Conservation (phyloP, 2,113 vertebrate genomes). For the Xiphophorus couchianus region DNA sequence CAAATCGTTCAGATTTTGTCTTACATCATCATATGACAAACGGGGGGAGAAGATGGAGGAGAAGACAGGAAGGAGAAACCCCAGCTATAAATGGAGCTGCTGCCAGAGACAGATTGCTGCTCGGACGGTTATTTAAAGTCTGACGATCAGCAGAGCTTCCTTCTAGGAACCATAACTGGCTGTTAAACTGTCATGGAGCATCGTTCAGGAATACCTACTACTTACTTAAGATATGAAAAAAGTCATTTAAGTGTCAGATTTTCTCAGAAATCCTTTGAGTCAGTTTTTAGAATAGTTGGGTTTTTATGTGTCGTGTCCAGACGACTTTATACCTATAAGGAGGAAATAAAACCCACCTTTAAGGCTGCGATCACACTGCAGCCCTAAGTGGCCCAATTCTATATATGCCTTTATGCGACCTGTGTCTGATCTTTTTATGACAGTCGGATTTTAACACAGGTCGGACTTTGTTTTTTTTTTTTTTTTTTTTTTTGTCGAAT, state of each 20-base stretch:
- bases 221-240: not conserved
- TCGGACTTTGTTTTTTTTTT: no score
- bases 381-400: no score
- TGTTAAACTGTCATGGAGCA: not conserved
- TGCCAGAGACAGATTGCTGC: slow-evolving; percentile 54
- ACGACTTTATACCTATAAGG: no score
- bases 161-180: slow-evolving; percentile 46
- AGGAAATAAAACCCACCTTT: no score
- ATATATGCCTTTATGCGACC: no score
- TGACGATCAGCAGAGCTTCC: slow-evolving; percentile 24
- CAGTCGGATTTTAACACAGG: no score
- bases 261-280: not conserved
- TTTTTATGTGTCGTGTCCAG: not conserved
- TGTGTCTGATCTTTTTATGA: no score
- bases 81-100: slow-evolving; percentile 40
- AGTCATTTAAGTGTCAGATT: not conserved
- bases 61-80: slow-evolving; percentile 3
- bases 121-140: slow-evolving; percentile 66
- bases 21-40: slow-evolving; percentile 1
- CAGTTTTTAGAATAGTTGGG: not conserved
- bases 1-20: slow-evolving; percentile 55
- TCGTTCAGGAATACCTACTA: not conserved
- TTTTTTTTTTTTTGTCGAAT: no score
- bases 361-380: no score
- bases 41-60: not conserved